Percentiles rank a stretch among this genome's conserved stretches.
Conservation (phyloP, 2,113 vertebrate genomes). For the Neoarius graeffei region DNA sequence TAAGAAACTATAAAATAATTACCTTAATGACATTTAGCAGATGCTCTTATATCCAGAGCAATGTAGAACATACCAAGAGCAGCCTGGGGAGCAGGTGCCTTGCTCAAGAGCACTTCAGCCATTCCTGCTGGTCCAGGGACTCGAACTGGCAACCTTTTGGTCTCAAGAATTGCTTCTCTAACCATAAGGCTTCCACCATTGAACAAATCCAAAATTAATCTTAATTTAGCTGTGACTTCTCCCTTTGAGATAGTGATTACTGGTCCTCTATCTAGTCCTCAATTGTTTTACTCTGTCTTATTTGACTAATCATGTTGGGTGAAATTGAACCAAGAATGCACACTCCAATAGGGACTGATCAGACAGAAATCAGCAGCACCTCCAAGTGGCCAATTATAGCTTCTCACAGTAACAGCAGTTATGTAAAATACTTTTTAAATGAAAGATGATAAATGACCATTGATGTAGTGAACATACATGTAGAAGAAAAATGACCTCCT, state of each 20-base stretch:
- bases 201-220: too few relatives aligned
- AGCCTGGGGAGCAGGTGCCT: too few relatives aligned
- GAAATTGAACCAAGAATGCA: background rate
- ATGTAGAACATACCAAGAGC: too few relatives aligned
- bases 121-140: too few relatives aligned
- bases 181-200: too few relatives aligned
- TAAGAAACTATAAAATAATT: too few relatives aligned
- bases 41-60: too few relatives aligned
- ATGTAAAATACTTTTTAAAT: background rate
- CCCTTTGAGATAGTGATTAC: background rate
- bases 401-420: background rate
- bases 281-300: background rate
- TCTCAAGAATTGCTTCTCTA: too few relatives aligned
- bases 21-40: too few relatives aligned
- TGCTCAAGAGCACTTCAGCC: too few relatives aligned
- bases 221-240: background rate
- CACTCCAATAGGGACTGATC: background rate
- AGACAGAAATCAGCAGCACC: slow-evolving; percentile 16
- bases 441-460: background rate
- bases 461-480: background rate
- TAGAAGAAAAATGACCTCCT: background rate
- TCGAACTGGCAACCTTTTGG: too few relatives aligned
- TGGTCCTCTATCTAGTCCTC: too few relatives aligned
- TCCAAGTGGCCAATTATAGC: slow-evolving; percentile 26
- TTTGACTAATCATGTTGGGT: background rate